Evolutionary conservation across 2,888 invertebrate species (phyloP).

Genomic region (Archips crataeganus): DNA sequence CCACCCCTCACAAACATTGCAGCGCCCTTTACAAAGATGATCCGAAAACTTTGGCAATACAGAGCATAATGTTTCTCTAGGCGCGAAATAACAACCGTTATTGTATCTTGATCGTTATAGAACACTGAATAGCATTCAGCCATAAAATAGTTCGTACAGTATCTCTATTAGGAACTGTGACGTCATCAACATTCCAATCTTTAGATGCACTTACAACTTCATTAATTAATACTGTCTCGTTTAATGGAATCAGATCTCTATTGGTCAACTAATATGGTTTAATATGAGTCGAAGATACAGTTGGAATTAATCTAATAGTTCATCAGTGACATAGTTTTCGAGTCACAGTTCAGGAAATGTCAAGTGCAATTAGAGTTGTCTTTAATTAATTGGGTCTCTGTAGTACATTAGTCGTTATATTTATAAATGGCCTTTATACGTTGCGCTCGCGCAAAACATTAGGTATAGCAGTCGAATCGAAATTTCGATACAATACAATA

Average conservation of each 20-base stretch:
- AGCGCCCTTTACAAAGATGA: constrained; percentile 41
- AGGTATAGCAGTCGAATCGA: too few species aligned
- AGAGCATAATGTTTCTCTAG: constrained; percentile 32
- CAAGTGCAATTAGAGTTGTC: constrained; percentile 51
- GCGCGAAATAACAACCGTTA: constrained; percentile 17
- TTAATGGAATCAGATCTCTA: constrained; percentile 7
- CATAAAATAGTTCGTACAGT: constrained; percentile 40
- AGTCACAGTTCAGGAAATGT: constrained; percentile 55
- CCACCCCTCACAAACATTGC: constrained; percentile 42
- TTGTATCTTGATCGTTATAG: constrained; percentile 33
- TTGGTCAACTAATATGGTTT: neutral
- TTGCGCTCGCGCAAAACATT: too few species aligned
- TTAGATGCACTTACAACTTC: constrained; percentile 44
- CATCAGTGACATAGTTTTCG: constrained; percentile 50
- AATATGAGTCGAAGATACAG: neutral
- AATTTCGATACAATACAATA: too few species aligned
- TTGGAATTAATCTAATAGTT: constrained; percentile 34
- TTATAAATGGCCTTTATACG: too few species aligned
- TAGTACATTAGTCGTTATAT: too few species aligned
- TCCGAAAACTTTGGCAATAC: constrained; percentile 42
- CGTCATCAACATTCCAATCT: constrained; percentile 41
- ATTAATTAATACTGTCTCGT: constrained; percentile 34
- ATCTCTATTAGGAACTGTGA: constrained; percentile 37
- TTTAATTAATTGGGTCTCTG: constrained; percentile 28
- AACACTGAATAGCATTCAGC: constrained; percentile 39